Conservation (phyloP, 2,797 vertebrate species). For the Eulemur albifrons region DNA sequence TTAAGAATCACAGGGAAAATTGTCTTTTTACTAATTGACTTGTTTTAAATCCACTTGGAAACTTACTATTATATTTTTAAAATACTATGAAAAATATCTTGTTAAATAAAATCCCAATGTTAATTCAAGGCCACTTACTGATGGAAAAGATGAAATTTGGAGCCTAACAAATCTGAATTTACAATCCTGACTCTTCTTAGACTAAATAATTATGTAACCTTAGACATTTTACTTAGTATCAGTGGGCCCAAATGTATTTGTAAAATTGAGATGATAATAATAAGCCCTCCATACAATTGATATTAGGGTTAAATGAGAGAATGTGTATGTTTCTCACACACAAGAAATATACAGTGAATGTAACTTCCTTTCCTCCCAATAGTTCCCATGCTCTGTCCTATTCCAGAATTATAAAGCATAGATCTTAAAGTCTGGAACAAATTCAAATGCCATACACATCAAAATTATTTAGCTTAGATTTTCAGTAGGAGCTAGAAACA, state of each 20-base stretch:
- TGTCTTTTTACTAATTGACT: background rate
- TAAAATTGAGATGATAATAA: background rate
- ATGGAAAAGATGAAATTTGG: background rate
- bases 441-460: background rate
- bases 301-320: background rate
- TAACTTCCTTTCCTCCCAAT: background rate
- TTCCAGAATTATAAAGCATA: background rate
- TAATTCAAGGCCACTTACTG: background rate
- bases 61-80: background rate
- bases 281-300: background rate
- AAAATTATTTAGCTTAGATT: background rate
- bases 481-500: background rate
- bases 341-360: background rate
- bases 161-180: background rate
- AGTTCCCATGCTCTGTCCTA: background rate
- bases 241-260: background rate
- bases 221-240: background rate
- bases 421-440: background rate
- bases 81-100: background rate
- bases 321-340: background rate
- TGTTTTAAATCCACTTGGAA: background rate
- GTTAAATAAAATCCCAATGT: background rate
- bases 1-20: background rate
- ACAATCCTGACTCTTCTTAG: background rate
- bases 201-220: background rate